Conservation (phyloP, 2,888 invertebrate genomes). For the Mamestra brassicae region DNA sequence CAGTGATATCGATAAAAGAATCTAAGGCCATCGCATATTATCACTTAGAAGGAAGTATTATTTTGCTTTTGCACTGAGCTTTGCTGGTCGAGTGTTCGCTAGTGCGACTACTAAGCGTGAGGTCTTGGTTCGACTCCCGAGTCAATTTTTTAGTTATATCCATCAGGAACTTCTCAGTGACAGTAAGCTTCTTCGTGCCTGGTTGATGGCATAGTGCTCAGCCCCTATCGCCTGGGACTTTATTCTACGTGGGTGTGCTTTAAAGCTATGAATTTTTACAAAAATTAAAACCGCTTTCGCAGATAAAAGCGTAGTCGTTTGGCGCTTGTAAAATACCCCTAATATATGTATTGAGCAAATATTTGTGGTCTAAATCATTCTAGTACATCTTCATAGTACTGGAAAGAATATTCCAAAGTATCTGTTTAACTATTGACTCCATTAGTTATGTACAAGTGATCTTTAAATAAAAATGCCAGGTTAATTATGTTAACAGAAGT, state of each 20-base stretch:
- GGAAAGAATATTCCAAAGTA: not conserved
- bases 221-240: no score
- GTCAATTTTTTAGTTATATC: not conserved
- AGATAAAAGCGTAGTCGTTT: no score
- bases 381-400: not conserved
- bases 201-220: no score
- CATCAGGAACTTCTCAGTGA: not conserved
- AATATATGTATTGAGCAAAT: not conserved
- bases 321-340: no score
- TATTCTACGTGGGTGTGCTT: no score
- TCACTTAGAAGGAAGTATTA: not conserved
- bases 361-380: not conserved
- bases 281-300: not conserved
- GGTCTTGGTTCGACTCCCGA: not conserved
- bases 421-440: not conserved
- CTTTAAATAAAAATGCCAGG: constrained; percentile 12
- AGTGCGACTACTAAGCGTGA: not conserved
- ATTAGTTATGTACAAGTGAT: constrained; percentile 20
- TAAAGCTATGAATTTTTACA: no score
- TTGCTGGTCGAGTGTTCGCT: not conserved
- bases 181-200: no score
- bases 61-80: not conserved
- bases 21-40: not conserved
- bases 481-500: constrained; percentile 28
- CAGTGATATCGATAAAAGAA: not conserved